Percentiles rank a stretch among this genome's conserved stretches.
phyloP scores from a whole-genome alignment of 2,113 vertebrate genomes.

The Tachycineta bicolor region DNA sequence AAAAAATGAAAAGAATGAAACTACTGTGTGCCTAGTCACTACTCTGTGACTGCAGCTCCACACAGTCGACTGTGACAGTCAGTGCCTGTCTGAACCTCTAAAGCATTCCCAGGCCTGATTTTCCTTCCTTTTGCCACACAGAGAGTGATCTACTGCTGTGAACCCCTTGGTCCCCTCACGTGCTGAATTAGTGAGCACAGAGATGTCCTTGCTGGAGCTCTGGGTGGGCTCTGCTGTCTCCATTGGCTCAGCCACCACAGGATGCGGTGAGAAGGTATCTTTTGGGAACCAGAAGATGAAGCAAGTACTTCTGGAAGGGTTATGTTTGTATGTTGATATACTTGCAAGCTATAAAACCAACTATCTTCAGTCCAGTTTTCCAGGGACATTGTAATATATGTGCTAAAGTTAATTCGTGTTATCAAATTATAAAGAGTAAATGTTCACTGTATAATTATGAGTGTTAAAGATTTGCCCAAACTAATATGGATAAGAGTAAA shows the following conservation, averaged over 20 bases:
- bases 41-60: not conserved
- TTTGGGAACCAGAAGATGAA: not conserved
- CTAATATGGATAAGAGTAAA: too few relatives aligned
- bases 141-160: rapidly evolving
- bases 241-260: rapidly evolving
- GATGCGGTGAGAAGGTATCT: not conserved
- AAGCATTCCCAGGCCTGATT: not conserved
- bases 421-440: too few relatives aligned
- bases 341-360: not conserved
- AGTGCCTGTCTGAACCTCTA: not conserved
- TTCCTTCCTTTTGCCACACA: rapidly evolving
- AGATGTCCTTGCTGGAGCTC: not conserved
- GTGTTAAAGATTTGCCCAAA: too few relatives aligned
- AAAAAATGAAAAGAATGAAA: not conserved
- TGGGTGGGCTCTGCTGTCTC: not conserved
- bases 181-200: not conserved
- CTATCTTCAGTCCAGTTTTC: not conserved
- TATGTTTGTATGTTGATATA: not conserved
- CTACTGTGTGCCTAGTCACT: not conserved
- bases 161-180: rapidly evolving
- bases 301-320: not conserved
- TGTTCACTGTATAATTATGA: too few relatives aligned
- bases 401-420: too few relatives aligned
- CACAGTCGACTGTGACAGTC: rapidly evolving
- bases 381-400: not conserved